Conservation (phyloP, 2,797 vertebrate species). For the Sphenodon punctatus region DNA sequence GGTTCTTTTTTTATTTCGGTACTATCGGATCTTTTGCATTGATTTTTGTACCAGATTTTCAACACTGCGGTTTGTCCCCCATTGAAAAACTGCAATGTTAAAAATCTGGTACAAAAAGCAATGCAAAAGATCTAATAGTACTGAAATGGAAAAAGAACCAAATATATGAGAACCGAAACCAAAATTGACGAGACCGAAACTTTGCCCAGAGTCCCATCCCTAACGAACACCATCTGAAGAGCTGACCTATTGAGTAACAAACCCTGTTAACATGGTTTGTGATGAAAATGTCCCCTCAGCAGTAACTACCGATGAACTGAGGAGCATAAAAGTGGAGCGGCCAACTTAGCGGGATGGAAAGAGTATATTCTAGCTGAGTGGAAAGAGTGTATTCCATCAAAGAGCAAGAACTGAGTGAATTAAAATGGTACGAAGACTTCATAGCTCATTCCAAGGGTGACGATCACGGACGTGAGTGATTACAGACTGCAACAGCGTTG, state of each 20-base stretch:
- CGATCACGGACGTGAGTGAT: not conserved
- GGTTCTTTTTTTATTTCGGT: too few relatives aligned
- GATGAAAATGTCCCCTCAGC: not conserved
- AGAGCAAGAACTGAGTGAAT: not conserved
- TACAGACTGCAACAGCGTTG: rapidly evolving
- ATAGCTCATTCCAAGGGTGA: not conserved
- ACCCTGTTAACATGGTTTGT: not conserved
- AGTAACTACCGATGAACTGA: not conserved
- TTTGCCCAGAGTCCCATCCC: too few relatives aligned
- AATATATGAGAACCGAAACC: too few relatives aligned
- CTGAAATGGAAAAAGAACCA: too few relatives aligned
- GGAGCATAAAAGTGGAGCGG: not conserved
- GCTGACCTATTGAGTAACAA: not conserved
- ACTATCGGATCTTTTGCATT: too few relatives aligned
- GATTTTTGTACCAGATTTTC: too few relatives aligned
- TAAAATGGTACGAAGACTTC: not conserved
- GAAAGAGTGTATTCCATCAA: not conserved
- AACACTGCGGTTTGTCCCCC: too few relatives aligned
- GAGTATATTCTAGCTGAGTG: not conserved
- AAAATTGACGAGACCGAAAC: too few relatives aligned
- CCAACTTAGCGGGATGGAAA: not conserved
- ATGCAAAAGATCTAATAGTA: too few relatives aligned
- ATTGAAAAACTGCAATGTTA: too few relatives aligned
- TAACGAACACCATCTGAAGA: too few relatives aligned
- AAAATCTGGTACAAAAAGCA: too few relatives aligned